Percentiles rank a stretch among this genome's conserved stretches.
These are phyloP conservation scores for Myopa tessellatipennis DNA, from an alignment of 2,888 invertebrate genomes.

Conservation along the genomic window DNA sequence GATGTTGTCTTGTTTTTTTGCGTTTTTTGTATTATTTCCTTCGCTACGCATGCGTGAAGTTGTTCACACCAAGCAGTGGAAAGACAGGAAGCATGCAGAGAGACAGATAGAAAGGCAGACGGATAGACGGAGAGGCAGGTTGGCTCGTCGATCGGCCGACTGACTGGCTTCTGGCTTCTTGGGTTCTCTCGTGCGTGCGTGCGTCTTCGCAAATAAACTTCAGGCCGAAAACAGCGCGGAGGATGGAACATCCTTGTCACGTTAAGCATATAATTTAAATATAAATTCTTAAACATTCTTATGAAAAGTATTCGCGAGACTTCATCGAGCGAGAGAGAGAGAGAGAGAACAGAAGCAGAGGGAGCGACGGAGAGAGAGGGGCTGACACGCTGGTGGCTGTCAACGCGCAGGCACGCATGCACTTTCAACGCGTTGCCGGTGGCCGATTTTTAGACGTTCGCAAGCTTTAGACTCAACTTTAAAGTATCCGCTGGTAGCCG, in stretches of 20 bases:
- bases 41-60: conserved; percentile 16
- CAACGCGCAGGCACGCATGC: neutral
- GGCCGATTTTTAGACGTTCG: too few relatives aligned
- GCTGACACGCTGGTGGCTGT: neutral
- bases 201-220: neutral
- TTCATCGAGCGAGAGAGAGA: neutral
- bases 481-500: too few relatives aligned
- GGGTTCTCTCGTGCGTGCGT: neutral
- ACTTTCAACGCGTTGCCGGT: neutral
- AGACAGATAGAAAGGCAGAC: too few relatives aligned
- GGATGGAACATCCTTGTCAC: conserved; percentile 21
- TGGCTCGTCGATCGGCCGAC: neutral
- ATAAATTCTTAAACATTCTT: conserved; percentile 9
- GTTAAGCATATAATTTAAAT: conserved; percentile 34
- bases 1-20: neutral
- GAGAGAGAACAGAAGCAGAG: too few relatives aligned
- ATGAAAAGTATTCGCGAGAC: neutral
- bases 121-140: neutral
- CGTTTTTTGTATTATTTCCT: neutral
- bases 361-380: too few relatives aligned
- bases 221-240: neutral
- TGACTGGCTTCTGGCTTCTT: neutral
- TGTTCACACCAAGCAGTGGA: too few relatives aligned
- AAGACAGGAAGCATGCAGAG: too few relatives aligned
- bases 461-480: too few relatives aligned